Percentiles rank a stretch among this genome's conserved stretches.
phyloP scores from a whole-genome alignment of 2,888 invertebrate genomes.

The Serripes groenlandicus region DNA sequence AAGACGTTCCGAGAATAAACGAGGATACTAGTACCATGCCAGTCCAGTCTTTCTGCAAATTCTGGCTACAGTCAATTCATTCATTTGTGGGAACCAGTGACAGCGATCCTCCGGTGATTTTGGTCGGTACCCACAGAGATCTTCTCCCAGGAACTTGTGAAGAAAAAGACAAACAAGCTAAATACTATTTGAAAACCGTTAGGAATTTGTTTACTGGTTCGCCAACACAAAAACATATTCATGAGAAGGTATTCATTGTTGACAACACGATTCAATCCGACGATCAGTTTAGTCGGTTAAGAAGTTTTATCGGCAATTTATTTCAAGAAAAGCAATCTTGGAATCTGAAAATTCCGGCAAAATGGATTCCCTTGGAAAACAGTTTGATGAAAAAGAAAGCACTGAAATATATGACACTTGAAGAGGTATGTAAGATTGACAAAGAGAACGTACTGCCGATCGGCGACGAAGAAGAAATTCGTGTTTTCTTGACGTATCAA shows the following conservation, averaged over 20 bases:
- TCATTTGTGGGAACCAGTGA: constrained; percentile 38
- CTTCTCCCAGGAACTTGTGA: constrained; percentile 7
- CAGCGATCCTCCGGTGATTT: constrained; percentile 34
- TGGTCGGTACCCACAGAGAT: constrained; percentile 52
- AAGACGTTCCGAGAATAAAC: constrained; percentile 3
- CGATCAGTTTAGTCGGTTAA: background rate
- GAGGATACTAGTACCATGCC: constrained; percentile 4
- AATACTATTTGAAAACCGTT: constrained; percentile 24
- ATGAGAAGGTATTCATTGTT: constrained; percentile 22
- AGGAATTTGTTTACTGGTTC: constrained; percentile 30
- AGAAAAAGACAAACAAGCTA: constrained; percentile 9
- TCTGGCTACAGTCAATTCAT: constrained; percentile 45
- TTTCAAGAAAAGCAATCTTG: background rate
- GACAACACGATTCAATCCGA: constrained; percentile 5
- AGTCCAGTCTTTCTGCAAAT: constrained; percentile 19
- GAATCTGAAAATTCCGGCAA: constrained; percentile 27
- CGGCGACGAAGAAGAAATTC: constrained; percentile 20
- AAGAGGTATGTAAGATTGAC: constrained; percentile 20
- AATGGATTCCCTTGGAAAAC: constrained; percentile 42
- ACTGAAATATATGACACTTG: constrained; percentile 16
- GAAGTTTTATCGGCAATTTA: background rate
- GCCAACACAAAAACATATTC: constrained; percentile 41
- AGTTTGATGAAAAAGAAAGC: background rate
- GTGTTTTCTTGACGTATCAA: constrained; percentile 33
- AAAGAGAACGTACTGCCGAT: constrained; percentile 11